These are phyloP conservation scores for Eilema griseolum DNA, from an alignment of 2,888 invertebrate species.

Conservation along the genomic window DNA sequence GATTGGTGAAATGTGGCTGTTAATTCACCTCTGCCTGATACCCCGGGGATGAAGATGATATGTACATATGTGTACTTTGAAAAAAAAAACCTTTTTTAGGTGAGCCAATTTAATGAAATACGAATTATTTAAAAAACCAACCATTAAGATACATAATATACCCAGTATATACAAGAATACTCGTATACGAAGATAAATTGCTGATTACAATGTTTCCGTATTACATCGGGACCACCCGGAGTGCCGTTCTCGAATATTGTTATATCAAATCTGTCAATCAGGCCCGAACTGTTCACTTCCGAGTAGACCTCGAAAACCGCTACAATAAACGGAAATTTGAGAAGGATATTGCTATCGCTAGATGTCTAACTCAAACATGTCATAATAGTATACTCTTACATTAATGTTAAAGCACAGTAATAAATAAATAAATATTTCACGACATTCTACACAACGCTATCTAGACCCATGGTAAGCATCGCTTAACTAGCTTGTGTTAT, in stretches of 20 bases:
- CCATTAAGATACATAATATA: background rate
- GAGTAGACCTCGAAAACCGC: slow-evolving; percentile 6
- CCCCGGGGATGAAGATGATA: too few species aligned
- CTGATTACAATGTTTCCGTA: background rate
- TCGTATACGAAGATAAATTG: slow-evolving; percentile 7
- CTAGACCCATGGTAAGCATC: too few species aligned
- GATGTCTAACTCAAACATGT: background rate
- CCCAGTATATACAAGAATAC: background rate
- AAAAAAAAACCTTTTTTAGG: too few species aligned
- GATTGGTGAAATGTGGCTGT: too few species aligned
- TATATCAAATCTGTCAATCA: slow-evolving; percentile 27
- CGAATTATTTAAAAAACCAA: background rate
- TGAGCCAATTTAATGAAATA: too few species aligned
- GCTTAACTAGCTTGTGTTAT: too few species aligned
- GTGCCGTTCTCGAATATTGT: slow-evolving; percentile 8
- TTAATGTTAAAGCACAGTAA: too few species aligned
- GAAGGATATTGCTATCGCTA: slow-evolving; percentile 8
- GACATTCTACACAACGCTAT: too few species aligned
- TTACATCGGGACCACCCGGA: background rate
- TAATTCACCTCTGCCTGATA: too few species aligned
- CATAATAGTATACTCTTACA: too few species aligned
- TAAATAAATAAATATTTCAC: too few species aligned
- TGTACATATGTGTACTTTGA: too few species aligned
- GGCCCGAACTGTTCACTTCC: slow-evolving; percentile 17
- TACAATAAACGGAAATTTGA: slow-evolving; percentile 13